These are phyloP conservation scores for Elachura formosa DNA, from an alignment of 2,113 vertebrate species.

Conservation along the genomic window DNA sequence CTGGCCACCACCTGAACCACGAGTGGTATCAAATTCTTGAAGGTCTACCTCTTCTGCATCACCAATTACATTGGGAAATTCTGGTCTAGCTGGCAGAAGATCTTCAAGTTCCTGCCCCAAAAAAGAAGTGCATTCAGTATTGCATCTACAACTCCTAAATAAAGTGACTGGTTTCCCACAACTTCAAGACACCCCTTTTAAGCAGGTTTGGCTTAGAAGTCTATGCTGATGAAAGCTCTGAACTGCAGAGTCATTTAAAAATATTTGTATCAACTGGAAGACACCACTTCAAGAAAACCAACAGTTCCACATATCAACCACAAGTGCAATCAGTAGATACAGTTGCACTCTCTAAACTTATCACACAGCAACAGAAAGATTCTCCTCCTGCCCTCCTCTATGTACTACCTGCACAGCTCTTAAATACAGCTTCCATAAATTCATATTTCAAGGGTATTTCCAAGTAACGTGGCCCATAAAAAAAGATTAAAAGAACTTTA, in stretches of 20 bases:
- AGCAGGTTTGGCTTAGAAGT: not conserved
- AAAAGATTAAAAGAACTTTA: not conserved
- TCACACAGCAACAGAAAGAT: not conserved
- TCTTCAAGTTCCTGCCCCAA: slow-evolving; percentile 89
- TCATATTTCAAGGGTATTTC: not conserved
- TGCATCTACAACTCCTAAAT: not conserved
- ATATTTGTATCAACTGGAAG: not conserved
- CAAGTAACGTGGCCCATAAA: not conserved
- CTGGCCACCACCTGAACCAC: slow-evolving; percentile 85
- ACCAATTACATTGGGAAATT: slow-evolving; percentile 83
- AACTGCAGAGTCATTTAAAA: not conserved
- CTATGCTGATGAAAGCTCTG: not conserved
- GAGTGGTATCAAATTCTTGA: slow-evolving; percentile 90
- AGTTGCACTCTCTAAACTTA: not conserved
- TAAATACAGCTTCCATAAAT: not conserved
- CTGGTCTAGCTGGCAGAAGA: slow-evolving; percentile 90
- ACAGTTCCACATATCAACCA: not conserved
- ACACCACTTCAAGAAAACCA: not conserved
- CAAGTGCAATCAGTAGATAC: not conserved
- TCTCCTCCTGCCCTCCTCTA: not conserved
- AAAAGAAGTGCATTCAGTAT: not conserved
- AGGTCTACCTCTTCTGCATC: slow-evolving; percentile 96
- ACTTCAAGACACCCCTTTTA: not conserved
- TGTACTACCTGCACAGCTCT: not conserved
- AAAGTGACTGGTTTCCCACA: not conserved